A percentile compares a stretch with the other conserved stretches of the same genome.
Evolutionary conservation across 2,888 invertebrate genomes (phyloP).

Genomic region (Drosophila yooni): DNA sequence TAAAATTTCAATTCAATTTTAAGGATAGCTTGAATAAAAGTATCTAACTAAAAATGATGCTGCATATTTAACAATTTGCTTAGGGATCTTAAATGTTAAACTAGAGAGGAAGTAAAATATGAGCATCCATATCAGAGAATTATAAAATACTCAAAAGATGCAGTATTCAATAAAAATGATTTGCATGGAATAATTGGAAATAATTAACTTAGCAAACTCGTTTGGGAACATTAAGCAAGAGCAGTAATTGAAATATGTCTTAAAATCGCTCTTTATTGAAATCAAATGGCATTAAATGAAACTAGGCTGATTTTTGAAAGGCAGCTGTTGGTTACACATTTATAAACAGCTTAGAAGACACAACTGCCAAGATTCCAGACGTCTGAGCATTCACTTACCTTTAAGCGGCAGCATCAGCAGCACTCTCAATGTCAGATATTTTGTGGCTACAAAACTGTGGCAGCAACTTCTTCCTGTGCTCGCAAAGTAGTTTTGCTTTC

Average conservation of each 20-base stretch:
- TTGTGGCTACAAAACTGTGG: conserved; percentile 59
- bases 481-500: conserved; percentile 57
- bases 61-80: not conserved
- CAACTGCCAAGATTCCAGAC: conserved; percentile 29
- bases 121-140: not conserved
- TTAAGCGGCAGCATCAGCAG: conserved; percentile 72
- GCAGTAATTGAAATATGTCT: not conserved
- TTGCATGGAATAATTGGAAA: not conserved
- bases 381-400: conserved; percentile 69
- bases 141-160: not conserved
- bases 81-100: not conserved
- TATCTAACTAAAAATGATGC: not conserved
- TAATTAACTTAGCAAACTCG: not conserved
- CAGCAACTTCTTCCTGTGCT: conserved; percentile 67
- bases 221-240: not conserved
- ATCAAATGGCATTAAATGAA: conserved; percentile 3
- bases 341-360: conserved; percentile 29
- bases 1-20: not conserved
- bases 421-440: conserved; percentile 65
- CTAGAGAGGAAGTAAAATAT: not conserved
- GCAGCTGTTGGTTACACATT: conserved; percentile 36
- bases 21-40: not conserved
- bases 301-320: conserved; percentile 57
- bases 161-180: not conserved
- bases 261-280: not conserved